Conservation (phyloP, 2,113 vertebrate genomes). For the Puntigrus tetrazona region DNA sequence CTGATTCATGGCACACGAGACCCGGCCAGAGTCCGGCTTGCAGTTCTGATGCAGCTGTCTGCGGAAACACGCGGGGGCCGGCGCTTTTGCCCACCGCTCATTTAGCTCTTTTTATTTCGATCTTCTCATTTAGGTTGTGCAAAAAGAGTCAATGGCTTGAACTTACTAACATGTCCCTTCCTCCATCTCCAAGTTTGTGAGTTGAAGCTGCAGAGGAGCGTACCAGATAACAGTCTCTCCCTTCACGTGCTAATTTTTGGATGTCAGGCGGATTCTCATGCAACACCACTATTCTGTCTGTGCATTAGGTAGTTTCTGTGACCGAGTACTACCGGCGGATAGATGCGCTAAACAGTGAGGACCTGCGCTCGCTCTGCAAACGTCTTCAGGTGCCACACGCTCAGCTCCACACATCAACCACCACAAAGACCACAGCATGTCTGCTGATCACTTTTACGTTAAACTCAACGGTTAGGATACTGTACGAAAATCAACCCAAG, state of each 20-base stretch:
- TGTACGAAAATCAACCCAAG: neutral
- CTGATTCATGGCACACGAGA: constrained; percentile 19
- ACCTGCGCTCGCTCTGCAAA: constrained; percentile 99
- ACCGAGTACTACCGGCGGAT: constrained; percentile 99
- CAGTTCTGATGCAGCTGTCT: neutral
- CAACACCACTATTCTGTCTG: constrained; percentile 86
- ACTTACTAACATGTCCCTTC: neutral
- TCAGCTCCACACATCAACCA: neutral
- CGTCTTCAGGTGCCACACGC: constrained; percentile 94
- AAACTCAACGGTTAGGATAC: neutral
- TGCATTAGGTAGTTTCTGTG: constrained; percentile 99
- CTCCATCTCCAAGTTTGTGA: neutral
- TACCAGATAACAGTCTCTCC: neutral
- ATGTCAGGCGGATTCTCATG: constrained; percentile 52
- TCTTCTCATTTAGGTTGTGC: neutral
- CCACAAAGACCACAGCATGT: neutral
- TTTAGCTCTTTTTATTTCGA: neutral
- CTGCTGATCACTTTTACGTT: neutral
- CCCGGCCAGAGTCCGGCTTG: neutral
- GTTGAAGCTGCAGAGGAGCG: constrained; percentile 7
- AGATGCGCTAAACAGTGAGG: constrained; percentile 99
- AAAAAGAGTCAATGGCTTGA: neutral
- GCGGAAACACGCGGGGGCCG: neutral
- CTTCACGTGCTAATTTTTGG: neutral
- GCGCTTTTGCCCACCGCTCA: no score